Base-by-base conservation (phyloP, 2,888 invertebrate genomes). In the Leucozona laternaria region DNA sequence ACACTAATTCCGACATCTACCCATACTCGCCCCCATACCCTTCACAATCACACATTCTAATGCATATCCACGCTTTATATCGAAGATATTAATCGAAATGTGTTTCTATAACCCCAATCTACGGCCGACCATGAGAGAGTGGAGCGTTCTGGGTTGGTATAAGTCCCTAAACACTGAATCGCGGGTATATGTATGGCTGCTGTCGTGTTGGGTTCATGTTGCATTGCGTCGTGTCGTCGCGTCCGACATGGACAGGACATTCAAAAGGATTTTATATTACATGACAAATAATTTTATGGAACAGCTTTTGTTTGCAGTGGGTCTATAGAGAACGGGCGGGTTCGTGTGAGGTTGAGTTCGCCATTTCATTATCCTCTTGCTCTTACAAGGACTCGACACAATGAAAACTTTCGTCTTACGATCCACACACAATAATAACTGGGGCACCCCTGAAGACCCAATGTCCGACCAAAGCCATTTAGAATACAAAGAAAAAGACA, bases 51-150 rank as follows among this genome's bases (percentile, higher is more conserved):
- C 64, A 66, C 68, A 66, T 40, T 66, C 68, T 71, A 48, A 66
- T 72, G 55, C 55, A 28, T 11, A 82, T 43, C 40, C 11, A 77
- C 72, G 48, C 28, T 34, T 25, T 25, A 62, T 73, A 73, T 73
- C 73, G 72, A 62, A 37, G 60, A 64, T 73, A 85, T 80, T 78
- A 70, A 81, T 81, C 85, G 81, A 81, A 85, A 73, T 77, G 77
- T 75, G 76, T 72, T 76, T 80, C 80, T 28, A 55, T 80, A 77
- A 68, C 70, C 72, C 64, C 31, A 70, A 17, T 53, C 15, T 3
- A 2, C 50, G 50, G 50, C 2, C 0, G 15, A 2, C 13, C 20
- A 3, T 3, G n/a, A 7, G 17, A 2, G 13, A 2, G 34, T 5
- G 57, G 13, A 1, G n/a, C n/a, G n/a, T n/a, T n/a, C n/a, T n/a